Conservation (phyloP, 2,797 vertebrate species). For the Sitta carolinensis region DNA sequence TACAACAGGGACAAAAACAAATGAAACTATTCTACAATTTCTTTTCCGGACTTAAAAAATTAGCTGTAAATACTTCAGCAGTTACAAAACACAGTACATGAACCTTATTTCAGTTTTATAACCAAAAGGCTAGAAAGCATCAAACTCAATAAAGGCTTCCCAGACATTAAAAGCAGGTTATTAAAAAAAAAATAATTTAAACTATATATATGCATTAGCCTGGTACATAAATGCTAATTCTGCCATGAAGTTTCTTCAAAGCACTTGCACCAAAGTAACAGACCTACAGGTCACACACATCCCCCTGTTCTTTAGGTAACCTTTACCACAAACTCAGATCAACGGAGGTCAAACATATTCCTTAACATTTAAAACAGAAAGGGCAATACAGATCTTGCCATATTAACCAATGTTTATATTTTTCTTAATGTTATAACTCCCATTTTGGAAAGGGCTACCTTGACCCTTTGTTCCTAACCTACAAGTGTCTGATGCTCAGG, state of each 20-base stretch:
- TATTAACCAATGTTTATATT: conserved; percentile 1
- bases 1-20: background rate
- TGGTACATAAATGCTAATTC: background rate
- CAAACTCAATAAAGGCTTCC: background rate
- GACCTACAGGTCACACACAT: conserved; percentile 10
- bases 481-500: background rate
- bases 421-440: background rate
- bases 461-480: background rate
- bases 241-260: background rate
- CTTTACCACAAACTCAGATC: conserved; percentile 45
- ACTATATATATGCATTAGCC: background rate
- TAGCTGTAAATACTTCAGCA: background rate
- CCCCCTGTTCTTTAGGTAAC: conserved; percentile 40
- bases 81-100: background rate
- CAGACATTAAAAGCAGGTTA: background rate
- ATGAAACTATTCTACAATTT: background rate
- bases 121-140: background rate
- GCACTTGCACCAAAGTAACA: background rate
- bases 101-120: background rate
- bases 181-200: background rate
- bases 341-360: conserved; percentile 27
- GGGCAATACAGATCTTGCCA: conserved; percentile 7
- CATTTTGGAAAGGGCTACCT: background rate
- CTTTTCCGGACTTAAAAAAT: background rate
- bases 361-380: conserved; percentile 55